phyloP scores from a whole-genome alignment of 2,797 vertebrate genomes.

The Propithecus deckenii region DNA sequence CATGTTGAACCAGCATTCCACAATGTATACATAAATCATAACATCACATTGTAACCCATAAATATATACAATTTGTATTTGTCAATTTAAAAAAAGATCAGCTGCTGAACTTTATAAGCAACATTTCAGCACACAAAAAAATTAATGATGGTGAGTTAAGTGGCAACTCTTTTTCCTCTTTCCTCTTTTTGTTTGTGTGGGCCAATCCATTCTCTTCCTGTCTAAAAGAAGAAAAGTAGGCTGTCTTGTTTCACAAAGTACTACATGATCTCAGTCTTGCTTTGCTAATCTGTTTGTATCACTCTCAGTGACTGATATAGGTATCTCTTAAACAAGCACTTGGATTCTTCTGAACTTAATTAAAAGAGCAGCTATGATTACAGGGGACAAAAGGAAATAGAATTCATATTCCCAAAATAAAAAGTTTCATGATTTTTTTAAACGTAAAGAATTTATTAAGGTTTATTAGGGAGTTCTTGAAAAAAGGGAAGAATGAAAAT shows the following conservation, averaged over 20 bases:
- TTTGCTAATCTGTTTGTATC: neutral
- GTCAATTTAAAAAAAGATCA: neutral
- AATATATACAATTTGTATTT: neutral
- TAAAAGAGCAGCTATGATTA: neutral
- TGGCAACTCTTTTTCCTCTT: neutral
- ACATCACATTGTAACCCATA: neutral
- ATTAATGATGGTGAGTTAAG: neutral
- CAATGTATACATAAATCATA: neutral
- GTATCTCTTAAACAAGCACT: neutral
- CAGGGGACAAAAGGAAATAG: neutral
- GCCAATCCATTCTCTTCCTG: neutral
- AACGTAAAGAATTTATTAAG: conserved; percentile 55
- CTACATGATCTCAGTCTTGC: neutral
- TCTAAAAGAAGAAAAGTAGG: neutral
- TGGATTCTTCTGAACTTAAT: neutral
- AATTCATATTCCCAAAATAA: conserved; percentile 42
- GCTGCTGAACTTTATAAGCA: neutral
- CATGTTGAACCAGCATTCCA: neutral
- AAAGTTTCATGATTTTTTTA: conserved; percentile 30
- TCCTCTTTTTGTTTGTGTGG: neutral
- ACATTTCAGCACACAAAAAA: neutral
- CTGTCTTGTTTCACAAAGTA: neutral
- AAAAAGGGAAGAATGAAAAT: neutral
- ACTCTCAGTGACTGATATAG: neutral
- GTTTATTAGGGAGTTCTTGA: conserved; percentile 1